Conservation (phyloP, 2,797 vertebrate species). For the Chaenodraco wilsoni region DNA sequence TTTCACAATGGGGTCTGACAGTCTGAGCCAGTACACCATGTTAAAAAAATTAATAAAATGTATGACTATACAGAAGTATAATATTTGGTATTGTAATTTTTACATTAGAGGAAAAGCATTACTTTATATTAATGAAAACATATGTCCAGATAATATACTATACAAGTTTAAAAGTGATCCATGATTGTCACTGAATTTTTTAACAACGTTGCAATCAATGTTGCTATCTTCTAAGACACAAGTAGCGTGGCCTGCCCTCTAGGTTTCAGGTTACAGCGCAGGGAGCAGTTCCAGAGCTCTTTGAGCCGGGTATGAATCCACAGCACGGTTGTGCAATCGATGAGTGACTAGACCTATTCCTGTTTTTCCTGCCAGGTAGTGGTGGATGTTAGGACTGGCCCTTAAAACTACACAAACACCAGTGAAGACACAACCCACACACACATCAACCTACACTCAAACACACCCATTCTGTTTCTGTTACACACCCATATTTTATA, state of each 20-base stretch:
- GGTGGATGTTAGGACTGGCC: conserved; percentile 81
- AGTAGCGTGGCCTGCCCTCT: conserved; percentile 33
- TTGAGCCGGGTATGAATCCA: conserved; percentile 70
- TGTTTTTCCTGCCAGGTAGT: conserved; percentile 86
- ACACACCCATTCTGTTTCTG: conserved; percentile 52
- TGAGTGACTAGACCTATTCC: conserved; percentile 79
- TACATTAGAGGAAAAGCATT: not conserved
- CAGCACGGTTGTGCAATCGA: conserved; percentile 78
- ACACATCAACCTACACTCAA: conserved; percentile 14
- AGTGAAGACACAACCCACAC: conserved; percentile 27
- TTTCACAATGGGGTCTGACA: conserved; percentile 2
- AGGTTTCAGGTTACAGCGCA: conserved; percentile 57
- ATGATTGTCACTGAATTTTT: not conserved
- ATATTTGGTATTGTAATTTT: not conserved
- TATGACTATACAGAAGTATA: no score
- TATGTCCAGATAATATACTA: no score
- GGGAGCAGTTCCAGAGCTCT: conserved; percentile 57
- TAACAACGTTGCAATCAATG: not conserved
- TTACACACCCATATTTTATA: conserved; percentile 65
- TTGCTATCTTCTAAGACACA: conserved; percentile 29
- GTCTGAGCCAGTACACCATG: not conserved
- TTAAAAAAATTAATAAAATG: not conserved
- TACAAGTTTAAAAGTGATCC: no score
- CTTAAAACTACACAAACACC: conserved; percentile 61
- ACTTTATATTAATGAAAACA: not conserved